Evolutionary conservation across 2,888 invertebrate species (phyloP), one percentile per base, ranked within the genome.

Genomic region (Caenorhabditis sulstoni): DNA sequence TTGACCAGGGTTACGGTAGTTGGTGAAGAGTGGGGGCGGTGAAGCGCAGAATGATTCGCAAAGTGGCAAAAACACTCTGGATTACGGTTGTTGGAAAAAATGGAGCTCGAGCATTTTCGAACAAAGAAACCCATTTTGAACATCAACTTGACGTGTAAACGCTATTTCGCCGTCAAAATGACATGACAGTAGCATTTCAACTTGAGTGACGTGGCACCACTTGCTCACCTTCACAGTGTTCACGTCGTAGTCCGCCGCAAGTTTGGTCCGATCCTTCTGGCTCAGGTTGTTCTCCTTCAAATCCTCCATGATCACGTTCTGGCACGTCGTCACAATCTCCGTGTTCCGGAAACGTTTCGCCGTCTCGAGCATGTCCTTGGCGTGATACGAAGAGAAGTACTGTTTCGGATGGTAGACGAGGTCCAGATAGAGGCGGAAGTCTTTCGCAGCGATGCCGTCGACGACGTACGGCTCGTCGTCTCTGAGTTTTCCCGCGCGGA

Each of bases 351-450:
- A 68, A 1, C 59, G 37, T n/a, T 45, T 59, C 18, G 68, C 68
- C 8, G 52, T 14, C n/a, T 7, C 16, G 5, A 68, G 37, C 41
- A 68, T 68, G 59, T 68, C 68, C 41, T 68, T 68, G 16, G 59
- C 68, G 44, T 44, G 41, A 37, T 44, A 68, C 1, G 58, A 49
- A 5, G 66, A 49, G 16, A 68, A 68, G 37, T 68, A 68, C 22
- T 68, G 68, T 22, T 59, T 50, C 20, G 68, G 68, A 59, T 52
- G 44, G 18, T 68, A 68, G 23, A 45, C 41, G 29, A 68, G 44
- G 41, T 68, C 68, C 44, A 68, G 16, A 35, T 44, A 68, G 20
- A 68, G 22, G 11, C 41, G 20, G 59, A 68, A 68, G 22, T 68
- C 68, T 8, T 18, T 16, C 14, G 59, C 52, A 12, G 23, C 44